A percentile compares a stretch with the other conserved stretches of the same genome.
These are phyloP conservation scores for Chaunax sp. DNA, from an alignment of 2,797 vertebrate species.

Conservation along the genomic window DNA sequence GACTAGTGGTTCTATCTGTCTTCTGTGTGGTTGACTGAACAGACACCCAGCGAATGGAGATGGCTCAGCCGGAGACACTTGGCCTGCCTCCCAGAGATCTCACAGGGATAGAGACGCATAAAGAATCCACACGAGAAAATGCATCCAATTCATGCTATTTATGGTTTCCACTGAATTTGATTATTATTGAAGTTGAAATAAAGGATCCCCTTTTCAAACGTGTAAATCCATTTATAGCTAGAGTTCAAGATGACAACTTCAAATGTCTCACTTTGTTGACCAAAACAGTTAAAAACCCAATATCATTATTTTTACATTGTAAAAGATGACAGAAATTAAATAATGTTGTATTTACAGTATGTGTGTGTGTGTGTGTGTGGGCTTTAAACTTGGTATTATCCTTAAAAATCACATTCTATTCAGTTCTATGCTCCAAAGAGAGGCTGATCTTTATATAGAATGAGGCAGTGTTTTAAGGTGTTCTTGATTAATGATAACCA, in stretches of 20 bases:
- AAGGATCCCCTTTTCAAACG: constrained; percentile 10
- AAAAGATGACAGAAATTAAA: too few relatives aligned
- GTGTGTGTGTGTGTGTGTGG: too few relatives aligned
- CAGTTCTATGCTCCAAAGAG: constrained; percentile 31
- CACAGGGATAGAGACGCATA: constrained; percentile 63
- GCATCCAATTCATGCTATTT: constrained; percentile 55
- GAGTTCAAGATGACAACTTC: too few relatives aligned
- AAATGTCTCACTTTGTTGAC: too few relatives aligned
- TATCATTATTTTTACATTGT: too few relatives aligned
- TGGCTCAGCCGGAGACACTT: constrained; percentile 76
- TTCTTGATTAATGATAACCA: constrained; percentile 64
- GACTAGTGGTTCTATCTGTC: constrained; percentile 78
- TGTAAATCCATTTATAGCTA: constrained; percentile 14
- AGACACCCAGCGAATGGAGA: constrained; percentile 71
- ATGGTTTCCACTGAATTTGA: constrained; percentile 39
- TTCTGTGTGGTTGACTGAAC: constrained; percentile 76
- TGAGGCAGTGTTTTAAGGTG: constrained; percentile 52
- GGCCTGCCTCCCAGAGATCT: constrained; percentile 74
- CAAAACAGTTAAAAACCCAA: too few relatives aligned
- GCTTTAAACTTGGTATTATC: too few relatives aligned
- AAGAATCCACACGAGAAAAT: constrained; percentile 65
- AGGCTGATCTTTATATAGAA: constrained; percentile 59
- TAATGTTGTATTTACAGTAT: too few relatives aligned
- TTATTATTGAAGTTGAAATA: constrained; percentile 37
- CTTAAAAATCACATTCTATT: constrained; percentile 10